Percentiles rank a stretch among this genome's conserved stretches.
These are phyloP conservation scores for Gorsachius magnificus DNA, from an alignment of 2,797 vertebrate genomes.

Conservation along the genomic window DNA sequence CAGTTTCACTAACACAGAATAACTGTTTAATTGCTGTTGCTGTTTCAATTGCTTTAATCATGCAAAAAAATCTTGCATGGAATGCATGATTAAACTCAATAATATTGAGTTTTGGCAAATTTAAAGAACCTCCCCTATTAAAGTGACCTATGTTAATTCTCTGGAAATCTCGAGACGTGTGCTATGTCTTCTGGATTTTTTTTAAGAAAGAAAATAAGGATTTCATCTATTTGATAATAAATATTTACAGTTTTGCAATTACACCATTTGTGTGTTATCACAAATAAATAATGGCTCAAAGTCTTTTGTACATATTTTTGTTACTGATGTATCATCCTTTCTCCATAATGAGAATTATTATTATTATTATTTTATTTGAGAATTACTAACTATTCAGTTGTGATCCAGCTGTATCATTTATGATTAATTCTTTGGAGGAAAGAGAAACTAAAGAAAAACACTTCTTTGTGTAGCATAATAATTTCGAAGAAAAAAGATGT, in stretches of 20 bases:
- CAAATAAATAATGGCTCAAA: background rate
- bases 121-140: background rate
- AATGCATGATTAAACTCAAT: background rate
- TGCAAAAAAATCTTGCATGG: background rate
- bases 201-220: background rate
- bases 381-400: conserved; percentile 27
- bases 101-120: background rate
- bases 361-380: background rate
- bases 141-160: background rate
- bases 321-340: background rate
- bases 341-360: background rate
- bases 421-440: background rate
- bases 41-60: background rate
- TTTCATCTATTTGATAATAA: background rate
- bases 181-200: background rate
- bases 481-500: background rate
- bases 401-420: background rate
- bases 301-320: background rate
- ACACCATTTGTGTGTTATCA: background rate
- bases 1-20: background rate
- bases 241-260: background rate
- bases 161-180: background rate
- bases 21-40: background rate
- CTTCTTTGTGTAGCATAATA: background rate
- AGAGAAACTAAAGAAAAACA: background rate